phyloP scores from a whole-genome alignment of 2,888 invertebrate species.

The Archips xylosteana region DNA sequence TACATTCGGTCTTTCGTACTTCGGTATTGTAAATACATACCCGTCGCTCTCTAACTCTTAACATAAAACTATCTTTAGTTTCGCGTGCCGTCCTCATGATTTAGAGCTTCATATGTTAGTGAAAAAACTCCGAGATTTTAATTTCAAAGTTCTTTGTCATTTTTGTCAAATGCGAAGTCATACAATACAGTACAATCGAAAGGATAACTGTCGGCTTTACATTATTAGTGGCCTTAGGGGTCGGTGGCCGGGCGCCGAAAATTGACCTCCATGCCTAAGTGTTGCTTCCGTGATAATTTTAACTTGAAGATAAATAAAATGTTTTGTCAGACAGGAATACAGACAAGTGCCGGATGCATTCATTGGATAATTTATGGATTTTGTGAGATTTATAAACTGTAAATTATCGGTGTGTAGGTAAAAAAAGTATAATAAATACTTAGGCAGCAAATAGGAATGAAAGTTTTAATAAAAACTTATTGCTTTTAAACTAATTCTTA shows the following conservation, averaged over 20 bases:
- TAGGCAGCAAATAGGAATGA: too few relatives aligned
- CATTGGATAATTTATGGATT: neutral
- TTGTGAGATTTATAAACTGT: neutral
- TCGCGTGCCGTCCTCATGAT: too few relatives aligned
- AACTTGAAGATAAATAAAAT: conserved; percentile 36
- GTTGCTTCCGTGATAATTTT: conserved; percentile 42
- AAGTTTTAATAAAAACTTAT: too few relatives aligned
- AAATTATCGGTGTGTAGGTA: neutral
- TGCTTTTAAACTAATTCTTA: too few relatives aligned
- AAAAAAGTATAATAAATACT: too few relatives aligned
- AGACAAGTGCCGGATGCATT: conserved; percentile 33
- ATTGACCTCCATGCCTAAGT: conserved; percentile 38
- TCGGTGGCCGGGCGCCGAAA: conserved; percentile 34
- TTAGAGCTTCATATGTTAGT: too few relatives aligned
- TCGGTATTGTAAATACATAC: too few relatives aligned
- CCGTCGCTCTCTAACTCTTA: too few relatives aligned
- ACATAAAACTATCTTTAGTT: too few relatives aligned
- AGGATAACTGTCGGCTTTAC: conserved; percentile 35
- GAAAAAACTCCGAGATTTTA: too few relatives aligned
- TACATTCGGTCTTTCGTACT: too few relatives aligned
- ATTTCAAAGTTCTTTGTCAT: too few relatives aligned
- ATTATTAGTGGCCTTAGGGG: conserved; percentile 36
- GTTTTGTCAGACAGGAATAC: conserved; percentile 25
- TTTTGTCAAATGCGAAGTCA: neutral
- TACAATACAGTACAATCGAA: conserved; percentile 13